Evolutionary conservation across 2,797 vertebrate species (phyloP), one percentile per base, ranked within the genome.

Genomic region (Bradypus variegatus): DNA sequence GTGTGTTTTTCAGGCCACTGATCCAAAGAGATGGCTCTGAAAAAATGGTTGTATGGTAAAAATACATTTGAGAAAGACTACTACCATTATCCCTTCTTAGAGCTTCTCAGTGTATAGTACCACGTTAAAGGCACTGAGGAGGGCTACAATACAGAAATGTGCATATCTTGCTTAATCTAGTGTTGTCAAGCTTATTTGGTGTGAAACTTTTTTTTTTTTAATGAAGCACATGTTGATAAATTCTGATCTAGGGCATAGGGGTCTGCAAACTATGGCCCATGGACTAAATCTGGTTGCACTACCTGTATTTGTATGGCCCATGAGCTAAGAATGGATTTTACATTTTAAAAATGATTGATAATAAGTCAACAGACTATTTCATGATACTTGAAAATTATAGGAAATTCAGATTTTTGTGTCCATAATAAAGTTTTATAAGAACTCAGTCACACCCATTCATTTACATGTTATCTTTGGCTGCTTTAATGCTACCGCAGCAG

Each of bases 361-460:
- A 41, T 93, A 93, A 88, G 90, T 80, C 21, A 76, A 83, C 86
- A 86, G 14, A 79, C 41, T 67, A 81, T 90, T 93, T 88, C 60
- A 25, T 83, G n/a, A 83, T 60, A 60, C 14, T 12, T 70, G 70
- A 29, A 78, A 82, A 38, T 89, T 86, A 78, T 29, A 69, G n/a
- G 82, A 89, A 82, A 79, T 48, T 83, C 23, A 27, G 50, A 83
- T 84, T 72, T 85, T 33, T 80, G 4, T 76, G 41, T 87, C 25
- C 19, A 19, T 86, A 79, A 38, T 72, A 48, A 73, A 21, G 27
- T 73, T 79, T 89, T 89, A 45, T 55, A 79, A 75, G 81, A 58
- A 79, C 53, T 91, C 14, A 78, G 58, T 53, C 36, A 83, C 15
- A 36, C 25, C 45, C 5, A 12, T 88, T 85, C 76, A 70, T 77